These are phyloP conservation scores for Acrobasis repandana DNA, from an alignment of 2,888 invertebrate species.

Conservation along the genomic window DNA sequence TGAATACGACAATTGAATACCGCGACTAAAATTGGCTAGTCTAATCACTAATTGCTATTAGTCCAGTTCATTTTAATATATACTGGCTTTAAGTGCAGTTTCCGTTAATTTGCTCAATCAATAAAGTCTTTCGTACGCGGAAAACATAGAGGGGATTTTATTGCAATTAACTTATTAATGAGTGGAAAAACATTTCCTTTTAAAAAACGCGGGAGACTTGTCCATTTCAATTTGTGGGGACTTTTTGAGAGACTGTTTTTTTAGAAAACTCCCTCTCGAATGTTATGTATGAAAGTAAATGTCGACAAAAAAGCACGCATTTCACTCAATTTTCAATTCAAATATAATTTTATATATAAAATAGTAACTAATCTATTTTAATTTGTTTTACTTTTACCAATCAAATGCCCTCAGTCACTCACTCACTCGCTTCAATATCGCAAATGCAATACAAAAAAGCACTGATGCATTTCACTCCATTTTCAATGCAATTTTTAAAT, in stretches of 20 bases:
- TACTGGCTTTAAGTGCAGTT: background rate
- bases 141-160: background rate
- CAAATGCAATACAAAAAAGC: slow-evolving; percentile 19
- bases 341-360: no score
- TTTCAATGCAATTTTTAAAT: slow-evolving; percentile 28
- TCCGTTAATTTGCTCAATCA: background rate
- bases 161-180: slow-evolving; percentile 38
- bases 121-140: background rate
- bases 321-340: no score
- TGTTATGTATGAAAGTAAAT: no score
- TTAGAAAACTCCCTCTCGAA: no score
- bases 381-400: no score
- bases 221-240: no score
- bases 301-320: no score
- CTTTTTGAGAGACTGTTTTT: slow-evolving; percentile 14
- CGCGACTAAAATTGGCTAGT: no score
- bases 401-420: background rate
- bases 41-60: no score
- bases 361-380: no score
- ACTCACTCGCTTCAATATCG: slow-evolving; percentile 9
- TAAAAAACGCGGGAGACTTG: no score
- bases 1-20: no score
- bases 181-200: slow-evolving; percentile 37
- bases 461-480: slow-evolving; percentile 19
- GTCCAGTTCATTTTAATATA: background rate